Conservation (phyloP, 2,113 vertebrate species). For the Heloderma charlesbogerti region DNA sequence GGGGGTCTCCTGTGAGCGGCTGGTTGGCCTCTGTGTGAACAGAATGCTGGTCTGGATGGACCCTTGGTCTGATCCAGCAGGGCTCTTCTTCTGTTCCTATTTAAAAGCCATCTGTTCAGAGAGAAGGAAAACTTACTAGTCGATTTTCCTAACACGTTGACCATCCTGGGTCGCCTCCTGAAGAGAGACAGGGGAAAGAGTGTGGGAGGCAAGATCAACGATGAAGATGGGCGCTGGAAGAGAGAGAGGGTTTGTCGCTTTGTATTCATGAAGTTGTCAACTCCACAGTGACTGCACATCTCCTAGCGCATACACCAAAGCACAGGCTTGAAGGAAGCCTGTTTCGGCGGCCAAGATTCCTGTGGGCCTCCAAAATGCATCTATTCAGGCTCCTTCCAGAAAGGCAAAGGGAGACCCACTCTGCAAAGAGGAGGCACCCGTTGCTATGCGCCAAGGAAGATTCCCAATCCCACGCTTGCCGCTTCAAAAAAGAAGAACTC, state of each 20-base stretch:
- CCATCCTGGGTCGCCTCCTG: neutral
- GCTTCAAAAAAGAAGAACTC: neutral
- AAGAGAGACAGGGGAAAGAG: neutral
- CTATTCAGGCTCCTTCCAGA: neutral
- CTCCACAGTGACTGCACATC: conserved; percentile 19
- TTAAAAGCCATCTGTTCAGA: too few species aligned
- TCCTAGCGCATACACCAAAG: neutral
- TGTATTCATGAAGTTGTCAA: neutral
- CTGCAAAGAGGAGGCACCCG: too few species aligned
- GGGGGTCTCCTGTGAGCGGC: too few species aligned
- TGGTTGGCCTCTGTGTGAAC: too few species aligned
- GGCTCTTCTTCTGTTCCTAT: too few species aligned
- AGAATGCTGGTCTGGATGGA: too few species aligned
- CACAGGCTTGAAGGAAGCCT: neutral
- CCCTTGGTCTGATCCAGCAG: too few species aligned
- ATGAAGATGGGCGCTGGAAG: neutral
- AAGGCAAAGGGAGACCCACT: neutral
- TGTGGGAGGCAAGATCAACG: neutral
- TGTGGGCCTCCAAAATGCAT: neutral
- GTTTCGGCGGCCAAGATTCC: neutral
- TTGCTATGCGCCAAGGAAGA: neutral
- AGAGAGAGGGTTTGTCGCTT: neutral
- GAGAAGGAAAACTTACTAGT: too few species aligned
- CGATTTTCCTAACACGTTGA: too few species aligned
- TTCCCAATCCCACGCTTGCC: neutral